Evolutionary conservation across 2,113 vertebrate species (phyloP), one percentile per base, ranked within the genome.

Genomic region (Odontesthes bonariensis): DNA sequence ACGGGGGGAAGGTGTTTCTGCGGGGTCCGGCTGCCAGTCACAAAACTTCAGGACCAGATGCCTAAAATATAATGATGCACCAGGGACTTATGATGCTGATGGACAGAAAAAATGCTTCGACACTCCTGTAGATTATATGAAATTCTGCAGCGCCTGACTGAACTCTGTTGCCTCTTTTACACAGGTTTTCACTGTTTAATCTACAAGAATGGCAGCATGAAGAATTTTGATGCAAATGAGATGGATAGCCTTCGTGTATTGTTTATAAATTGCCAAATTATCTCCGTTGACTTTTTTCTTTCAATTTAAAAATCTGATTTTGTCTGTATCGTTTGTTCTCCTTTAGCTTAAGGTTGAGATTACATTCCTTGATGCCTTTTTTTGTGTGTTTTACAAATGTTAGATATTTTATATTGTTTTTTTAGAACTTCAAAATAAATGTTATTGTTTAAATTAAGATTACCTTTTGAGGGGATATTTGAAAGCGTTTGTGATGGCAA

Each of bases 1-100:
- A 85, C 13, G 62, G 63, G 55, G 93, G 82, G 33, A 94, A 85
- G 54, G 13, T 88, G 7, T 85, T 93, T 53, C 79, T 95, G 19
- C 92, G 90, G 71, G 83, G 82, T 3, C 60, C 91, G n/a, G 10
- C 67, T 44, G 32, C 23, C 16, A 2, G 49, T 49, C 68, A 58
- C 66, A 33, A 71, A 54, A 49, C 10, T 61, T 64, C 74, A 61
- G 70, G 67, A 70, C 54, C 62, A 16, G 78, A 90, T 42, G 46
- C 59, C 22, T 86, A 64, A 86, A 76, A 46, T 13, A 3, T 2
- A 19, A 9, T 22, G 35, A 44, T 12, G 13, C 51, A 4, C 6
- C 5, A 1, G n/a, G 23, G 57, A 55, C 12, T 58, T 31, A 9
- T 22, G 35, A 44, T 12, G 13, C 51, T 73, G 22, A 16, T 55